Evolutionary conservation across 1,140 invertebrate genomes (phyloP).

Genomic region (Reticulitermes speratus): DNA sequence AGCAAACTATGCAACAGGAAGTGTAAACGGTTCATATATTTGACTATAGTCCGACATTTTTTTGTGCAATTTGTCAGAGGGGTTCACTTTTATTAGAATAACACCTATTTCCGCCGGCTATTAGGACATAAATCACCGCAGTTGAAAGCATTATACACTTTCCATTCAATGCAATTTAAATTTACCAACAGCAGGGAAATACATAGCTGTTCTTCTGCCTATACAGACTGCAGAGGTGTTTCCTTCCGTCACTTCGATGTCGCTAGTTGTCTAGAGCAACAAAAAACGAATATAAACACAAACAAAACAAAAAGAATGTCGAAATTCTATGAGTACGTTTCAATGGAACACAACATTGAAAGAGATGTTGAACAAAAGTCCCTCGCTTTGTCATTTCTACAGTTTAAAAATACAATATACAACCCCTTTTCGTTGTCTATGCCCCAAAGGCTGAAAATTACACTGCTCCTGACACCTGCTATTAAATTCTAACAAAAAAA

Average conservation of each 20-base stretch:
- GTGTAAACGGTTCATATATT: too few species aligned
- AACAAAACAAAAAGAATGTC: neutral
- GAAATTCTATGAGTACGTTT: neutral
- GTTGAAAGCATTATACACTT: too few species aligned
- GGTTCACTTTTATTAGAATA: too few species aligned
- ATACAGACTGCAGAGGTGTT: neutral
- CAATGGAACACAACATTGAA: neutral
- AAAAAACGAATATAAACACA: neutral
- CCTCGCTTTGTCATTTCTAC: neutral
- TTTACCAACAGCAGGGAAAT: neutral
- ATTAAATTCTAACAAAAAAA: neutral
- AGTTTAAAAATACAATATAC: neutral
- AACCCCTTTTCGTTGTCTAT: neutral
- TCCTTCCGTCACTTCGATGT: slow-evolving; percentile 2
- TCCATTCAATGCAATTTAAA: neutral
- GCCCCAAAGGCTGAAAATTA: neutral
- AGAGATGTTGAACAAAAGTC: neutral
- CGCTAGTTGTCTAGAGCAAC: neutral
- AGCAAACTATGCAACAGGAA: too few species aligned
- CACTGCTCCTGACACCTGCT: neutral
- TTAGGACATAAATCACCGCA: too few species aligned
- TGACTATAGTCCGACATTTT: too few species aligned
- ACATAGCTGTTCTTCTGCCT: neutral
- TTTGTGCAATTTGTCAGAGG: too few species aligned
- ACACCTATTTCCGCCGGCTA: too few species aligned